Evolutionary conservation across 2,888 invertebrate genomes (phyloP), one percentile per base, ranked within the genome.

Genomic region (Erpobdella octoculata): DNA sequence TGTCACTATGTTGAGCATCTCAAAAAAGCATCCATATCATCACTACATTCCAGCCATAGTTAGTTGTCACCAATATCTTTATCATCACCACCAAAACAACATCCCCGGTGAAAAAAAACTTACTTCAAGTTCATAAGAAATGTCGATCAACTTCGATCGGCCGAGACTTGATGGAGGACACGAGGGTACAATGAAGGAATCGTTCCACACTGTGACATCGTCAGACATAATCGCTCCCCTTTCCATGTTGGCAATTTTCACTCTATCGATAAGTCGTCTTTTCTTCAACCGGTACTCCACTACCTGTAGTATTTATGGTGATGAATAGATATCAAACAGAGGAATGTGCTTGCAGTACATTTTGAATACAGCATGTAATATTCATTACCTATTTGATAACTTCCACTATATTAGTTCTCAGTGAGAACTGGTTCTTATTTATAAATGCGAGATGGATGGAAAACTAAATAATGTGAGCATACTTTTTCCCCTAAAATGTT

Each of bases 61-160:
- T 35, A 62, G 5, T 62, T 21, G 62, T 25, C 15, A 18, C 8
- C n/a, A 25, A 21, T 61, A 59, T 67, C 9, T 41, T 12, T 41
- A 41, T 41, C 46, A 15, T 18, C 12, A 41, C 12, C 46, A 12
- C n/a, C 46, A 41, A 41, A 12, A 41, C 46, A 15, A n/a, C 12
- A 12, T 18, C n/a, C n/a, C 12, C 12, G 12, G 12, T 28, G 21
- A 12, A 8, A 9, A 9, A 8, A 58, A 12, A 8, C 12, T 66
- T 25, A 77, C 77, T 73, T 76, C 75, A 18, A 77, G 48, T 64
- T 77, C 77, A 41, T 77, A 77, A 69, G 70, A 75, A 68, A 77
- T 73, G 41, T 76, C 75, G 18, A 77, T 73, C 38, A 77, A 37
- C 21, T 70, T 71, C 37, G 73, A 75, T 18, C 76, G 38, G 37